Percentiles rank a stretch among this genome's conserved stretches.
Conservation (phyloP, 2,113 vertebrate genomes). For the Neolamprologus tretocephalus region DNA sequence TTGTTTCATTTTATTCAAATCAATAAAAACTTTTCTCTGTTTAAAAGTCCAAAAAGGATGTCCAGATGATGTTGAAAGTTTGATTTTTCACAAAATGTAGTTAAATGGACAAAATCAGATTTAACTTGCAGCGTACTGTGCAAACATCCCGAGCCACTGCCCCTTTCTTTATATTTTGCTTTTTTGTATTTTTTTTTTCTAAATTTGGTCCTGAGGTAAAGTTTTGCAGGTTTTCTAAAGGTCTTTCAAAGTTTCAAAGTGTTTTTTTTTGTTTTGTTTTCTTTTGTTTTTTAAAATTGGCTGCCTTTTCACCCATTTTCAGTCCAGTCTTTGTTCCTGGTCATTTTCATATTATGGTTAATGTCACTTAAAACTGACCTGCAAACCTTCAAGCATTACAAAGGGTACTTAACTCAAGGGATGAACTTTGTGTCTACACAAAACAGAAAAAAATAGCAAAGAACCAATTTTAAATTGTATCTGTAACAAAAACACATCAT, state of each 20-base stretch:
- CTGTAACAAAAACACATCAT: not conserved
- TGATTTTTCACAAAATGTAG: not conserved
- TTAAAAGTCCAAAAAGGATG: not conserved
- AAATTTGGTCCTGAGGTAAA: not conserved
- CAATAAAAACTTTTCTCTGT: accelerated
- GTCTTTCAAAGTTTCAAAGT: not conserved
- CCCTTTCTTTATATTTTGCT: not conserved
- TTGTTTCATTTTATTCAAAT: not conserved
- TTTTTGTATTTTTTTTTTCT: not conserved
- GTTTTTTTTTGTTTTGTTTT: accelerated
- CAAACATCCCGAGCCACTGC: not conserved
- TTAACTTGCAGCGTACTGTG: not conserved
- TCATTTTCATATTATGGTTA: not conserved
- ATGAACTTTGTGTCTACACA: not conserved
- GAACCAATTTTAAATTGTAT: not conserved
- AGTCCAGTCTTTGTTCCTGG: not conserved
- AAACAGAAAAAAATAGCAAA: not conserved
- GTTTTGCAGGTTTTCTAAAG: not conserved
- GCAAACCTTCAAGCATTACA: not conserved
- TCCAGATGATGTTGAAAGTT: not conserved
- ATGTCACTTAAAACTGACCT: not conserved
- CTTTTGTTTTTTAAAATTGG: not conserved
- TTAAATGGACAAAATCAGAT: not conserved
- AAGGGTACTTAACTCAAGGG: not conserved
- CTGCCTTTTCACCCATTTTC: not conserved